These are phyloP conservation scores for Acipenser oxyrinchus DNA, from an alignment of 2,797 vertebrate genomes.

Conservation along the genomic window DNA sequence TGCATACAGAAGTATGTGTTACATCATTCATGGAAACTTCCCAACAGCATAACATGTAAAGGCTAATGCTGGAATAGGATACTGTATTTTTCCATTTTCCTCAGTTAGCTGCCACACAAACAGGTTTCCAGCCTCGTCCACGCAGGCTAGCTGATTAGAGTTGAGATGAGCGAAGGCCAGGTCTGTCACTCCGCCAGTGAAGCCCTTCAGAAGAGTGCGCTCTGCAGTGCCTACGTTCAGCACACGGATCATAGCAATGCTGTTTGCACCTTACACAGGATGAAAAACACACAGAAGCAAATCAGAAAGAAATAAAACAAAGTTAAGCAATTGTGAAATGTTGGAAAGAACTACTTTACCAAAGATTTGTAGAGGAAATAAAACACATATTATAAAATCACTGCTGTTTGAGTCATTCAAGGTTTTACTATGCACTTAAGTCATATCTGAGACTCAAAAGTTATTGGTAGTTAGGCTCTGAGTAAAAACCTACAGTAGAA, in stretches of 20 bases:
- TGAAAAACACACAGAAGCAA: neutral
- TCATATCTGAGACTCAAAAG: no score
- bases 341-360: no score
- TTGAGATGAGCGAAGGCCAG: conserved; percentile 96
- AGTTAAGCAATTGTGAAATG: no score
- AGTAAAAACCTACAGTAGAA: no score
- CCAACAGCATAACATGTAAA: neutral
- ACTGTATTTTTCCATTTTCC: conserved; percentile 84
- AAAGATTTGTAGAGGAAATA: no score
- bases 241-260: conserved; percentile 89
- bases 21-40: neutral
- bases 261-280: conserved; percentile 71
- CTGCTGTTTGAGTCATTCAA: no score
- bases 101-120: conserved; percentile 91
- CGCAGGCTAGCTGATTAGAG: conserved; percentile 85
- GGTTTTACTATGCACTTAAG: no score
- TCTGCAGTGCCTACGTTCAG: conserved; percentile 79
- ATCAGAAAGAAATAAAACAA: neutral
- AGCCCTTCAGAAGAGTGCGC: conserved; percentile 89
- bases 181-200: conserved; percentile 86
- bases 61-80: conserved; percentile 53
- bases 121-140: conserved; percentile 92
- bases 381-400: no score
- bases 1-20: neutral
- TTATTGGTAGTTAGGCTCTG: no score